phyloP scores from a whole-genome alignment of 2,113 vertebrate species.

The Heteronetta atricapilla region DNA sequence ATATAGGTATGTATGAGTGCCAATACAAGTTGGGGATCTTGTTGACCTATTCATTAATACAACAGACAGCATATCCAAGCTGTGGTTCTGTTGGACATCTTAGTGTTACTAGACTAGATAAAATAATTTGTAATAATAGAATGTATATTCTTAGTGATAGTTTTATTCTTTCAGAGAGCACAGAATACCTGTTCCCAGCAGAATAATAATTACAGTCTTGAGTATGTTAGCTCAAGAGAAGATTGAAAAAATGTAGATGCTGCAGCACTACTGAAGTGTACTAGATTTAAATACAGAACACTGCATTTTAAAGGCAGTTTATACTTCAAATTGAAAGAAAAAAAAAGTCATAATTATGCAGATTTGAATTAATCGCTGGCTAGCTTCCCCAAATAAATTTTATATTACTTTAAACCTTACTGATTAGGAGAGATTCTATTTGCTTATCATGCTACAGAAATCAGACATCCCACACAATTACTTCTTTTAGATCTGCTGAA shows the following conservation, averaged over 20 bases:
- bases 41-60: not conserved
- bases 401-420: not conserved
- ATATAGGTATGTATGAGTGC: not conserved
- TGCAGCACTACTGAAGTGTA: not conserved
- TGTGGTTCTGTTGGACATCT: not conserved
- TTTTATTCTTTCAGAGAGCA: conserved; percentile 70
- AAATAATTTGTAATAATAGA: not conserved
- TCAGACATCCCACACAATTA: not conserved
- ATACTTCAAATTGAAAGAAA: not conserved
- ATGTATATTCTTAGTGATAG: not conserved
- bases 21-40: not conserved
- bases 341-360: not conserved
- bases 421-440: not conserved
- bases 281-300: not conserved
- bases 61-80: not conserved
- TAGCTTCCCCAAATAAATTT: not conserved
- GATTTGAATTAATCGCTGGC: not conserved
- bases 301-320: not conserved
- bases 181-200: conserved; percentile 57
- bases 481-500: not conserved
- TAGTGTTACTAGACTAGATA: not conserved
- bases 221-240: not conserved
- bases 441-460: not conserved
- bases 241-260: not conserved
- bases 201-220: conserved; percentile 54